Base-by-base conservation (phyloP, 2,888 invertebrate species). In the Oscheius sp. region DNA sequence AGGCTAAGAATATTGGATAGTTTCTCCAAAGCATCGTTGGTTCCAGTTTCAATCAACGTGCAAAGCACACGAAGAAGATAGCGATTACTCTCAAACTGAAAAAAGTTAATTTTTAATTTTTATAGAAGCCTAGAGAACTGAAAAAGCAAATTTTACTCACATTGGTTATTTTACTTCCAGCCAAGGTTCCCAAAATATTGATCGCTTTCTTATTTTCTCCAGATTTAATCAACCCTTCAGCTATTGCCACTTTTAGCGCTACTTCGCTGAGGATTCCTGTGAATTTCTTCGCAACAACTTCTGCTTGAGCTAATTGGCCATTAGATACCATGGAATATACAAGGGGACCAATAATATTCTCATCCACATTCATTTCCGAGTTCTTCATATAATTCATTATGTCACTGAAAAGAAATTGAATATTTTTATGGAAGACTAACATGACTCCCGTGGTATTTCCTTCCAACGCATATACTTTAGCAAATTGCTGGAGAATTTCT, bases 301-400 rank as follows among this genome's bases (percentile, higher is more conserved):
- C 53, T 2, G 66, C 53, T 25, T 66, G 53, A 0, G 17, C 37
- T 4, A 23, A 15, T 25, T 27, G 34, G 2, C 57, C 57, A 3
- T 23, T 37, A 17, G 25, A 6, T n/a, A 45, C 66, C 27, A 66
- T 8, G 42, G 55, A 34, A 37, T 66, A 55, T 1, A 66, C 15
- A 31, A 66, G 23, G n/a, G 31, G 15, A 23, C 25, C 42, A 23
- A 55, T 55, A 2, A 55, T 17, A 42, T 29, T 45, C 23, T 57
- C 66, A 20, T 37, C 33, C 10, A 66, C 55, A 29, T n/a, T 15
- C 31, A 45, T 53, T 39, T 31, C 42, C 1, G 39, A 57, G 1
- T 23, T 33, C 17, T 66, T 66, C 53, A 53, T 45, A 37, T 66
- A 46, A 39, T 57, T 66, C 27, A 66, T 66, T 2, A 66, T 66